These are phyloP conservation scores for Lithobates sylvaticus DNA, from an alignment of 2,797 vertebrate species.

Conservation along the genomic window DNA sequence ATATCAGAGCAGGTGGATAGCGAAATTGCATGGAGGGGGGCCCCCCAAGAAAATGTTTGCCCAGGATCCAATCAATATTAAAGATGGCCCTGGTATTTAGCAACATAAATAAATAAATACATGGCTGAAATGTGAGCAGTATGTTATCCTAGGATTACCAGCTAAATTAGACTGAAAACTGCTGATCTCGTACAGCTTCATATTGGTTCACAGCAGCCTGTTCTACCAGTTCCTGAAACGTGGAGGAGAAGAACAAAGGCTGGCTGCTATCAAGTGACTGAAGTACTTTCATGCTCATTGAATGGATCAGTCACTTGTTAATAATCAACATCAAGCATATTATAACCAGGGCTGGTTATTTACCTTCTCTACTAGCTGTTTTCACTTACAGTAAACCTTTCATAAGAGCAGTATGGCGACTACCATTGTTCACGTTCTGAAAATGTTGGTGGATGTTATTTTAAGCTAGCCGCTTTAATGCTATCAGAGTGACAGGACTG, in stretches of 20 bases:
- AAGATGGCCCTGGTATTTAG: background rate
- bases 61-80: too few species aligned
- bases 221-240: constrained; percentile 43
- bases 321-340: constrained; percentile 19
- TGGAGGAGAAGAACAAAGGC: constrained; percentile 27
- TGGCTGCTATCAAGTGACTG: constrained; percentile 21
- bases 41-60: too few species aligned
- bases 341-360: background rate
- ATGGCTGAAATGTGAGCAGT: constrained; percentile 5
- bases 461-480: too few species aligned
- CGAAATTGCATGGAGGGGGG: too few species aligned
- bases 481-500: too few species aligned
- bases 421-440: too few species aligned
- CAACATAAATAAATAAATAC: background rate
- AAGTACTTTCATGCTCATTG: background rate
- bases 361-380: background rate
- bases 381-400: background rate
- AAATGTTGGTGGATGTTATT: too few species aligned
- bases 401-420: too few species aligned
- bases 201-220: constrained; percentile 11
- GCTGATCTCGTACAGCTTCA: background rate
- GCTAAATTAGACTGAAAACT: background rate
- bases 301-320: constrained; percentile 30
- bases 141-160: background rate
- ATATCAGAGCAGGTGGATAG: too few species aligned